phyloP scores from a whole-genome alignment of 2,113 vertebrate genomes.

The Cromileptes altivelis region DNA sequence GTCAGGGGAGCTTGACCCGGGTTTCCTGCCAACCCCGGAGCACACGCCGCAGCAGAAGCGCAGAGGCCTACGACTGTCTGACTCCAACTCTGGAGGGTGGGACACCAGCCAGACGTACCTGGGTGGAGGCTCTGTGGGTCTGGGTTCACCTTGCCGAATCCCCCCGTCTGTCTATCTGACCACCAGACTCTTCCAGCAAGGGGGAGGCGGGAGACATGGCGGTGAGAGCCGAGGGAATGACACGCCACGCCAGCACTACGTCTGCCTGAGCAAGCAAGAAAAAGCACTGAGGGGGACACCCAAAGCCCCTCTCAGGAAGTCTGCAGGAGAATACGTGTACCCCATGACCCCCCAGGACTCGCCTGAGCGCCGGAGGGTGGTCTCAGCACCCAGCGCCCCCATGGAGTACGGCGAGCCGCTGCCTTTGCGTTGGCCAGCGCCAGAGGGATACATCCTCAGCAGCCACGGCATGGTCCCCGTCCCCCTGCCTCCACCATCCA shows the following conservation, averaged over 20 bases:
- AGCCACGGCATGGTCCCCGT: slow-evolving; percentile 85
- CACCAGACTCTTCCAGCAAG: slow-evolving; percentile 85
- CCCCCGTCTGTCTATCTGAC: slow-evolving; percentile 86
- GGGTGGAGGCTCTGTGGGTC: slow-evolving; percentile 78
- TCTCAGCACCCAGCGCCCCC: slow-evolving; percentile 90
- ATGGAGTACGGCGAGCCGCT: slow-evolving; percentile 85
- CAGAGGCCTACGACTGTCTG: slow-evolving; percentile 84
- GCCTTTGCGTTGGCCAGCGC: slow-evolving; percentile 88
- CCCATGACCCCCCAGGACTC: slow-evolving; percentile 91
- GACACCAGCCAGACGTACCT: slow-evolving; percentile 93
- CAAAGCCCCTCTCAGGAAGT: slow-evolving; percentile 83
- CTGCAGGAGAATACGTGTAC: slow-evolving; percentile 89
- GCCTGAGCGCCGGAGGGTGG: slow-evolving; percentile 92
- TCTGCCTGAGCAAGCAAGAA: slow-evolving; percentile 85
- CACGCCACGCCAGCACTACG: slow-evolving; percentile 84
- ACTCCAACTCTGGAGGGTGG: slow-evolving; percentile 89
- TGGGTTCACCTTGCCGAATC: slow-evolving; percentile 81
- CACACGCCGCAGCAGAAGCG: slow-evolving; percentile 97
- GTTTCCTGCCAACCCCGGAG: slow-evolving; percentile 95
- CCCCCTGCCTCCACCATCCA: slow-evolving; percentile 70
- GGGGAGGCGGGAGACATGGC: slow-evolving; percentile 70
- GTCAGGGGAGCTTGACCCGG: slow-evolving; percentile 90
- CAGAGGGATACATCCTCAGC: slow-evolving; percentile 91
- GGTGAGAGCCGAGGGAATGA: slow-evolving; percentile 76
- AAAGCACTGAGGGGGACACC: slow-evolving; percentile 78